These are phyloP conservation scores for Callinectes sapidus DNA, from an alignment of 2,888 invertebrate genomes.

Conservation along the genomic window DNA sequence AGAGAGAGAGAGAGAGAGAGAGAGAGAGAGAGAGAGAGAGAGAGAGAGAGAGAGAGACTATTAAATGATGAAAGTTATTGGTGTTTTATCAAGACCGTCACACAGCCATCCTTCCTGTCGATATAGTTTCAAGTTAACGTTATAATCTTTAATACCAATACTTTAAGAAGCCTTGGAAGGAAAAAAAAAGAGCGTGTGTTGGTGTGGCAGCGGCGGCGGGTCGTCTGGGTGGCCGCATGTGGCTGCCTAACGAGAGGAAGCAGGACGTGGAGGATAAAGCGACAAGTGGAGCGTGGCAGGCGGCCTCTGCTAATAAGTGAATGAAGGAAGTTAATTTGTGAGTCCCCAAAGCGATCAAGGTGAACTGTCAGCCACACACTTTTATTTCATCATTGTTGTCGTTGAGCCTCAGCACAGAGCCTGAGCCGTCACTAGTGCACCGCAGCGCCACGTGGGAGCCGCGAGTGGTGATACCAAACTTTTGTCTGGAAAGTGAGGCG, in stretches of 20 bases:
- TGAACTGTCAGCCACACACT: not conserved
- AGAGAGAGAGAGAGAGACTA: not conserved
- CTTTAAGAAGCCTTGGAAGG: not conserved
- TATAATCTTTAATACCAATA: not conserved
- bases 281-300: not conserved
- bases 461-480: not conserved
- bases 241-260: conserved; percentile 24
- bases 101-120: not conserved
- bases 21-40: no score
- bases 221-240: not conserved
- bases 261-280: conserved; percentile 2
- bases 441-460: conserved; percentile 1
- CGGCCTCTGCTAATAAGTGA: conserved; percentile 27
- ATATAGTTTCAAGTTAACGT: not conserved
- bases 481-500: not conserved
- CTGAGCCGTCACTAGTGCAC: not conserved
- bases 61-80: not conserved
- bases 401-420: not conserved
- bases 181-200: not conserved
- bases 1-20: not conserved
- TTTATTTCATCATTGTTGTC: not conserved
- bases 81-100: not conserved
- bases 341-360: conserved; percentile 19
- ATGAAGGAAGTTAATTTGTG: conserved; percentile 34
- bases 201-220: not conserved